phyloP scores from a whole-genome alignment of 2,888 invertebrate species.

The Aporophyla nigra region DNA sequence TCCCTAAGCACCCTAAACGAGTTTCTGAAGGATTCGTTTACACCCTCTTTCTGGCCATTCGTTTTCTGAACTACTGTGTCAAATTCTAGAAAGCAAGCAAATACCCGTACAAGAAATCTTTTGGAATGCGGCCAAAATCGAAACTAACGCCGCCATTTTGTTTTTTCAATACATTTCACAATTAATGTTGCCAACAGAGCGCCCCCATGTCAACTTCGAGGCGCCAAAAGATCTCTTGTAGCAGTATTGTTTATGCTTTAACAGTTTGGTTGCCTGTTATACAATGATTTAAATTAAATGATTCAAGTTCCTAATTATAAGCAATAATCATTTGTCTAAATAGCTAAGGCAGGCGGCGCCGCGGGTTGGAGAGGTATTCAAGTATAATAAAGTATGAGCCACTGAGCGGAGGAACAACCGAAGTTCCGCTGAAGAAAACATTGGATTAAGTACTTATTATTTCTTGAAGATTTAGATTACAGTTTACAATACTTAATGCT shows the following conservation, averaged over 20 bases:
- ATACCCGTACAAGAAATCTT: not conserved
- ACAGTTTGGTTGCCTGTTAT: constrained; percentile 5
- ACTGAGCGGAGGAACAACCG: constrained; percentile 3
- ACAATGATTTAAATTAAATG: constrained; percentile 50
- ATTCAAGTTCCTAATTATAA: constrained; percentile 51
- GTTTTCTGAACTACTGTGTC: not conserved
- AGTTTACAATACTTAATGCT: not conserved
- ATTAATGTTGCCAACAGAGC: not conserved
- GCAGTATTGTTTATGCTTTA: not conserved
- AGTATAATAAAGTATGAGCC: constrained; percentile 47
- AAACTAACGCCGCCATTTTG: not conserved
- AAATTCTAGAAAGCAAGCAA: constrained; percentile 2
- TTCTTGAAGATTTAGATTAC: not conserved
- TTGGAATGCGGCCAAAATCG: not conserved
- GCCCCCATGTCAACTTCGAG: too few species aligned
- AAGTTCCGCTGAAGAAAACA: not conserved
- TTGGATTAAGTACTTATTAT: not conserved
- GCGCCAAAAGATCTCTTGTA: not conserved
- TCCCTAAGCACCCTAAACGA: too few species aligned
- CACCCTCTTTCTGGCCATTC: too few species aligned
- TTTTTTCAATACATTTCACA: not conserved
- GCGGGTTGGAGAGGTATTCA: constrained; percentile 44
- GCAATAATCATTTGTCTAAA: constrained; percentile 62
- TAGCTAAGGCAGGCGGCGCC: constrained; percentile 52
- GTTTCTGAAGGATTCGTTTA: too few species aligned